Evolutionary conservation across 2,797 vertebrate genomes (phyloP).

Genomic region (Borostomias antarcticus): DNA sequence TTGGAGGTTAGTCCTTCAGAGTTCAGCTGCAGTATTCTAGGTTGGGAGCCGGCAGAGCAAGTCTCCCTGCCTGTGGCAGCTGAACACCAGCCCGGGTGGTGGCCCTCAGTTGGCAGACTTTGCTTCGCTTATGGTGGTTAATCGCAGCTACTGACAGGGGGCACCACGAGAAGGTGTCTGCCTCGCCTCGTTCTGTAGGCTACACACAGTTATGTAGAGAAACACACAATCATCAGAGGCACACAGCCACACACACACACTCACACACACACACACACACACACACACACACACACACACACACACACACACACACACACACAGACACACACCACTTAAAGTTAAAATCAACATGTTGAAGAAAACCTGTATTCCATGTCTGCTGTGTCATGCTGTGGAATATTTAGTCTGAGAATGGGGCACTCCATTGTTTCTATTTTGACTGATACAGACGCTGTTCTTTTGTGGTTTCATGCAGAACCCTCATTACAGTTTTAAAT

Average conservation of each 20-base stretch:
- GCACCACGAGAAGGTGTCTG: too few relatives aligned
- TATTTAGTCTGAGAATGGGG: not conserved
- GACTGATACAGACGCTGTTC: conserved; percentile 3
- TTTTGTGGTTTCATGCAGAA: not conserved
- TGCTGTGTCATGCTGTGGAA: conserved; percentile 10
- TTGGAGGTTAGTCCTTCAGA: too few relatives aligned
- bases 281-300: not conserved
- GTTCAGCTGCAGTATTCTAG: too few relatives aligned
- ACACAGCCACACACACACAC: not conserved
- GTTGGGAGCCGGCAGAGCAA: too few relatives aligned
- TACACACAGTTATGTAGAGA: not conserved
- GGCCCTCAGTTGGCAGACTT: too few relatives aligned
- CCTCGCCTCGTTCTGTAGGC: not conserved
- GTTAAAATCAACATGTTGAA: not conserved
- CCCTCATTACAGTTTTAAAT: not conserved
- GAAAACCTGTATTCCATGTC: not conserved
- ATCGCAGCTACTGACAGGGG: too few relatives aligned
- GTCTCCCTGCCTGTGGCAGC: too few relatives aligned
- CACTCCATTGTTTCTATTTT: not conserved
- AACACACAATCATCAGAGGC: not conserved
- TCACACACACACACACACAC: conserved; percentile 8
- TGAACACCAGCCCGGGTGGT: too few relatives aligned
- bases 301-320: conserved; percentile 13
- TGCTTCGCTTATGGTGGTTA: too few relatives aligned
- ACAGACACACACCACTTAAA: conserved; percentile 4